These are phyloP conservation scores for Sebastolobus altivelis DNA, from an alignment of 2,797 vertebrate species.

Conservation along the genomic window DNA sequence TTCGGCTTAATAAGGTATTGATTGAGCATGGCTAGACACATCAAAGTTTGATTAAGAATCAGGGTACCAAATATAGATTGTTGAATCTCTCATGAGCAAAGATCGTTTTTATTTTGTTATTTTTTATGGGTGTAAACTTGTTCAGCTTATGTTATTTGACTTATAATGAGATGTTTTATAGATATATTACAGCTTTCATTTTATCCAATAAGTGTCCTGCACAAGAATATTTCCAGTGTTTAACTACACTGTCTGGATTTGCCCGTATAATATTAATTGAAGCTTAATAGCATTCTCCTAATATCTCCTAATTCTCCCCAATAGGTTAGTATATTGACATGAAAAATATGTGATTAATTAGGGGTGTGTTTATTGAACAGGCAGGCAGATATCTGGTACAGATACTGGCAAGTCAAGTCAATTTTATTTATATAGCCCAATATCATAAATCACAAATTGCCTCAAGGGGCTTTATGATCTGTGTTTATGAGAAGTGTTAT, in stretches of 20 bases:
- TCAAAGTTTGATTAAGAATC: conserved; percentile 26
- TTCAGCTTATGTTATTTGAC: neutral
- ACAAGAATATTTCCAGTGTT: neutral
- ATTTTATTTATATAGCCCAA: neutral
- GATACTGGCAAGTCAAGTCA: neutral
- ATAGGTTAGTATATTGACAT: neutral
- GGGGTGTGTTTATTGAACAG: neutral
- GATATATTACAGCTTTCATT: neutral
- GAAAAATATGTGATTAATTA: neutral
- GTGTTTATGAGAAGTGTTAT: neutral
- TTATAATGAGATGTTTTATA: neutral
- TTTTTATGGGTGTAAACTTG: neutral
- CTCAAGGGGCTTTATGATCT: neutral
- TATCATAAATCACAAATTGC: neutral
- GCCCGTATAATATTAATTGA: neutral
- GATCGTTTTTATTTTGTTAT: neutral
- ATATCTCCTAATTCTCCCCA: neutral
- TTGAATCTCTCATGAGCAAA: conserved; percentile 17
- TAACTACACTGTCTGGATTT: neutral
- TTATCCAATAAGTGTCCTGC: neutral
- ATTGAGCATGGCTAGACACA: conserved; percentile 26
- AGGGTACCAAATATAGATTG: conserved; percentile 36
- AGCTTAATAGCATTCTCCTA: neutral
- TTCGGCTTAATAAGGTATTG: conserved; percentile 48
- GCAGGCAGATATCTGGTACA: neutral